Evolutionary conservation across 2,888 invertebrate genomes (phyloP), one percentile per base, ranked within the genome.

Genomic region (Hyposoter dolosus): DNA sequence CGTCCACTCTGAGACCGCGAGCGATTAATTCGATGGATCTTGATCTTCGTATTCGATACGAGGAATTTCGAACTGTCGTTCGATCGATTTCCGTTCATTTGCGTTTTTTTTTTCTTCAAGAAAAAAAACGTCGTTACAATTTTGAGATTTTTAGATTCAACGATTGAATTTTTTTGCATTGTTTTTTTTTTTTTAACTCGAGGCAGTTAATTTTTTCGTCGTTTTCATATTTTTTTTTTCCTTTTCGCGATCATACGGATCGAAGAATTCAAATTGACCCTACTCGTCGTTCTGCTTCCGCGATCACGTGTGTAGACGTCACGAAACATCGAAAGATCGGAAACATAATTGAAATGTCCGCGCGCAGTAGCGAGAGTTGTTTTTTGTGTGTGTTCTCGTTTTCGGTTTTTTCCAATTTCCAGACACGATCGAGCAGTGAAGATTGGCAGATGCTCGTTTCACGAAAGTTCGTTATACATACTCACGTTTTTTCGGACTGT

Each of bases 401-500:
- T 56, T 32, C 32, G 19, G n/a, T 69, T 60, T 56, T 78, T 63
- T 15, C 19, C 47, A 32, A 12, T 9, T 50, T 65, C 60, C 7
- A 50, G 80, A 72, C 40, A 65, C 40, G 82, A 79, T 71, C 71
- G 76, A 47, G 65, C 69, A 63, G 35, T 72, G 40, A 53, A 71
- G 83, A 86, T 84, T 82, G 86, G 56, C 86, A 86, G 86, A 83
- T 86, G 86, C 60, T 78, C 86, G 86, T 82, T 86, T 47, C 63
- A 72, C 65, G 74, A 81, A 83, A 74, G 66, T 83, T 82, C 85
- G 82, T 82, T 82, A 50, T 40, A 47, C 45, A 75, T 53, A 15
- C 28, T 45, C 43, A 19, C 76, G 56, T 72, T 76, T 35, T 12
- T 75, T 76, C 78, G 68, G 65, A 60, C 78, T 56, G 35, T 45